Conservation (phyloP, 1,140 invertebrate species). For the Zaprionus gabonicus region DNA sequence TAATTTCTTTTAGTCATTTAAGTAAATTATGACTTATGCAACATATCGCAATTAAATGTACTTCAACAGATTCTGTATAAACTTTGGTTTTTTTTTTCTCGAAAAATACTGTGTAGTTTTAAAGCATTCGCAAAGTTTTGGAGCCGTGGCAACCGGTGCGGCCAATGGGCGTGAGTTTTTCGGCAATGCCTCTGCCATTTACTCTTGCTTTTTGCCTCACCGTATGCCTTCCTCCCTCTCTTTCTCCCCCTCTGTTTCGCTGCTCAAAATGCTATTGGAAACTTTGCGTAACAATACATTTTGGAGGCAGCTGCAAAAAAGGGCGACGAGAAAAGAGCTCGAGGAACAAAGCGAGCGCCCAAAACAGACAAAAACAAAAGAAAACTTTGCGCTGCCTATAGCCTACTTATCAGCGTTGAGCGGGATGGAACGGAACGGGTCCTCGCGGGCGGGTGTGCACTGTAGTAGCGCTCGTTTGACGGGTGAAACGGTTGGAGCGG, state of each 20-base stretch:
- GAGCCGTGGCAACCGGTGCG: slow-evolving; percentile 9
- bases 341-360: slow-evolving; percentile 30
- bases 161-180: slow-evolving; percentile 49
- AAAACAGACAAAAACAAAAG: slow-evolving; percentile 39
- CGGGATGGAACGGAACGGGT: background rate
- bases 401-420: slow-evolving; percentile 52
- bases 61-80: too few relatives aligned
- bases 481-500: background rate
- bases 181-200: background rate
- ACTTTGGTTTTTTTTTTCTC: too few relatives aligned
- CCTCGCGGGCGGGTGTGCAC: background rate
- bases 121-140: too few relatives aligned
- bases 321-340: background rate
- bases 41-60: too few relatives aligned
- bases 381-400: slow-evolving; percentile 28
- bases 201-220: background rate
- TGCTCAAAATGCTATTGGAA: slow-evolving; percentile 45
- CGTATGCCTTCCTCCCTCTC: background rate
- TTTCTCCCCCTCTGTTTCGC: slow-evolving; percentile 20
- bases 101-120: too few relatives aligned
- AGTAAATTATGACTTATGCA: too few relatives aligned
- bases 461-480: too few relatives aligned
- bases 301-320: slow-evolving; percentile 28
- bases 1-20: too few relatives aligned
- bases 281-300: slow-evolving; percentile 70